Evolutionary conservation across 2,888 invertebrate species (phyloP).

Genomic region (Andrena haemorrhoa): DNA sequence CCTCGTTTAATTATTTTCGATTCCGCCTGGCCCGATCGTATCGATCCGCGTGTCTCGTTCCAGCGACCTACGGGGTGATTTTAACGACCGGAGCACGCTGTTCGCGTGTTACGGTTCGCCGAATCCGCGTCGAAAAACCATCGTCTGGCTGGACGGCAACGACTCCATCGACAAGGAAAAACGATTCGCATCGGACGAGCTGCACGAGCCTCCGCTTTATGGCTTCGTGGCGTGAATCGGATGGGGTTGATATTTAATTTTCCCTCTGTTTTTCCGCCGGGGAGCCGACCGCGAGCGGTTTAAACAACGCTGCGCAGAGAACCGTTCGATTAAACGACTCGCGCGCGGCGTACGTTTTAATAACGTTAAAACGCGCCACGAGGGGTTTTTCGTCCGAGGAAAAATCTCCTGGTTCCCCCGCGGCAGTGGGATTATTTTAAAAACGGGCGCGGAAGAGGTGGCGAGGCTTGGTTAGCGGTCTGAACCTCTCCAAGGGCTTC

Average conservation of each 20-base stretch:
- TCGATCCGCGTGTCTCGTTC: not conserved
- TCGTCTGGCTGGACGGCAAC: not conserved
- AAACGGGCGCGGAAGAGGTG: not conserved
- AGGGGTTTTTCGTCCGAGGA: not conserved
- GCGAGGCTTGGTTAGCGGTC: not conserved
- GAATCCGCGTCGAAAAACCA: not conserved
- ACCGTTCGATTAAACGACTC: conserved; percentile 5
- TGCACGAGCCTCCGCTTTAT: not conserved
- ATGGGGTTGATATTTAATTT: conserved; percentile 11
- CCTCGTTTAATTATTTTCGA: conserved; percentile 41
- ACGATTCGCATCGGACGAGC: not conserved
- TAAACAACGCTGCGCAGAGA: not conserved
- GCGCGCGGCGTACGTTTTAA: conserved; percentile 1
- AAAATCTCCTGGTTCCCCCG: not conserved
- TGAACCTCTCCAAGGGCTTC: not conserved
- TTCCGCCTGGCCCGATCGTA: conserved; percentile 10
- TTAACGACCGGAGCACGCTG: not conserved
- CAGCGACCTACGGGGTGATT: not conserved
- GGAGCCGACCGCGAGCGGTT: not conserved
- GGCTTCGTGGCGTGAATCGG: not conserved
- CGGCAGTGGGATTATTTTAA: not conserved
- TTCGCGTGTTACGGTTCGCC: not conserved
- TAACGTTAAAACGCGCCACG: not conserved
- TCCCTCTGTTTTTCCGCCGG: not conserved
- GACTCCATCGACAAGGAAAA: not conserved